Evolutionary conservation across 2,113 vertebrate species (phyloP).

Genomic region (Phylloscopus whistleri): DNA sequence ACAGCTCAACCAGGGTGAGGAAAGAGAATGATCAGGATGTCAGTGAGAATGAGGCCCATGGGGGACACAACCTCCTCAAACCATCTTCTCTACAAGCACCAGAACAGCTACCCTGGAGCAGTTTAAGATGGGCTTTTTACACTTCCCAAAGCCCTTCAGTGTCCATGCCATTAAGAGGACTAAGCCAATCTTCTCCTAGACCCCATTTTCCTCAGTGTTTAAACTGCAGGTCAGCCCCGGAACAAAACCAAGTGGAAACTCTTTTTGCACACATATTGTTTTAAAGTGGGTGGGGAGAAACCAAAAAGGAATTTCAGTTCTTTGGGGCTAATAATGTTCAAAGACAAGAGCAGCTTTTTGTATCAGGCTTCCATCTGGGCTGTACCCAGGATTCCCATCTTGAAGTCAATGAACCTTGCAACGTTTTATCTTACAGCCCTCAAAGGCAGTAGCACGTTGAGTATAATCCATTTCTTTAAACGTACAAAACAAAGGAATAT

Average conservation of each 20-base stretch:
- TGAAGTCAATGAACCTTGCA: slow-evolving; percentile 37
- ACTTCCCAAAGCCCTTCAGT: not conserved
- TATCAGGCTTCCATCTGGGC: slow-evolving; percentile 30
- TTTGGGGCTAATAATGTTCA: slow-evolving; percentile 35
- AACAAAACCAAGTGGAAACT: not conserved
- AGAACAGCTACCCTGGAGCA: not conserved
- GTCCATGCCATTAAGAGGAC: not conserved
- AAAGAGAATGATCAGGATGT: not conserved
- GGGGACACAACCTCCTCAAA: not conserved
- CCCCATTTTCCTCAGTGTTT: not conserved
- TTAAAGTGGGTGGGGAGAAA: not conserved
- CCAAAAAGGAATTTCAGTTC: slow-evolving; percentile 14
- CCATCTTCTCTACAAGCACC: not conserved
- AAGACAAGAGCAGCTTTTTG: slow-evolving; percentile 8
- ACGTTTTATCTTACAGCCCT: not conserved
- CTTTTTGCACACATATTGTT: not conserved
- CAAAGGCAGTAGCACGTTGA: slow-evolving; percentile 35
- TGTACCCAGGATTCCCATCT: slow-evolving; percentile 1
- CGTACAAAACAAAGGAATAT: not conserved
- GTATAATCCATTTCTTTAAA: slow-evolving; percentile 14
- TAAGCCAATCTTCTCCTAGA: not conserved
- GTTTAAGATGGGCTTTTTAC: not conserved
- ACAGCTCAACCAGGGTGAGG: not conserved
- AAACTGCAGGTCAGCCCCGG: not conserved
- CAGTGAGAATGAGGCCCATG: not conserved